Conservation (phyloP, 2,113 vertebrate species). For the Noturus placidus region DNA sequence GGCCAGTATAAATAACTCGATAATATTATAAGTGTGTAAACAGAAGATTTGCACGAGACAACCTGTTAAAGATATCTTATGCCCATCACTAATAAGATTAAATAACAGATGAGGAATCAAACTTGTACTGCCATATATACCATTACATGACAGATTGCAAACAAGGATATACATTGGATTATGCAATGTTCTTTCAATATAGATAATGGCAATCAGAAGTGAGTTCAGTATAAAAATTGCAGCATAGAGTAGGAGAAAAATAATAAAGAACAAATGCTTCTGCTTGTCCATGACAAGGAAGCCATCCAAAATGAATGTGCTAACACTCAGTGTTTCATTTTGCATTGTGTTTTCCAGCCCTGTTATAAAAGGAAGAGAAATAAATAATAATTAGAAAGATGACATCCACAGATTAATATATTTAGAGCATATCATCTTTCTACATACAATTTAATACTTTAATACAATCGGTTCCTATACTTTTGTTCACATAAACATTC, state of each 20-base stretch:
- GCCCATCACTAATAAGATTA: conserved; percentile 43
- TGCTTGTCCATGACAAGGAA: conserved; percentile 55
- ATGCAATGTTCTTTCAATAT: conserved; percentile 56
- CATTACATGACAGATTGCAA: conserved; percentile 58
- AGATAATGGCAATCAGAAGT: conserved; percentile 56
- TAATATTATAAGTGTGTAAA: conserved; percentile 58
- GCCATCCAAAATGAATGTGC: conserved; percentile 58
- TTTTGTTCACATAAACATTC: too few relatives aligned
- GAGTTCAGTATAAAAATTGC: conserved; percentile 48
- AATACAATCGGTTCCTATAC: too few relatives aligned
- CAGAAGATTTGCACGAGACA: conserved; percentile 60
- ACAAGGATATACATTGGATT: conserved; percentile 65
- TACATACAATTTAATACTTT: too few relatives aligned
- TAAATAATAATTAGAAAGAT: neutral
- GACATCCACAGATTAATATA: neutral
- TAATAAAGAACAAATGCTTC: conserved; percentile 51
- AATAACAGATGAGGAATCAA: conserved; percentile 54
- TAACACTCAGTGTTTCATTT: conserved; percentile 50
- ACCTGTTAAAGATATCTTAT: conserved; percentile 51
- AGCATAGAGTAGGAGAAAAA: conserved; percentile 60
- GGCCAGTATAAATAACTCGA: conserved; percentile 63
- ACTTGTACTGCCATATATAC: conserved; percentile 60
- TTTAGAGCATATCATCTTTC: too few relatives aligned
- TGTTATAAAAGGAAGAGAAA: neutral
- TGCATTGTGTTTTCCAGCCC: conserved; percentile 49